These are phyloP conservation scores for Spondyliosoma cantharus DNA, from an alignment of 2,797 vertebrate species.

Conservation along the genomic window DNA sequence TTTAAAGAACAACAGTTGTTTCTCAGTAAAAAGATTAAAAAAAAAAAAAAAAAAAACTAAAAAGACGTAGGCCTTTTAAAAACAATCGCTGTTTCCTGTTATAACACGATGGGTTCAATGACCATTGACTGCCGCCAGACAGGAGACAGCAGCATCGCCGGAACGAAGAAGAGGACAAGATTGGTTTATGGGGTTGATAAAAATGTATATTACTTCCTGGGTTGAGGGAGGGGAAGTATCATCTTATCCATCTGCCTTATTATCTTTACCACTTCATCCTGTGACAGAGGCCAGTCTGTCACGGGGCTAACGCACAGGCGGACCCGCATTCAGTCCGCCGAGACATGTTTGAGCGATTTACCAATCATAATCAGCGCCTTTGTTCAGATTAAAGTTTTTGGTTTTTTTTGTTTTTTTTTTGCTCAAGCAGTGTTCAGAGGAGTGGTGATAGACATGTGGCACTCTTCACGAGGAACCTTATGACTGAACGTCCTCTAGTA, in stretches of 20 bases:
- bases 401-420: too few relatives aligned
- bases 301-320: not conserved
- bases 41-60: not conserved
- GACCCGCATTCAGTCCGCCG: not conserved
- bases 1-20: not conserved
- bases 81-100: not conserved
- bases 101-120: not conserved
- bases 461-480: not conserved
- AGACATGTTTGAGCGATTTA: not conserved
- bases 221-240: not conserved
- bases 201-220: conserved; percentile 9
- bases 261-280: not conserved
- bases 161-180: not conserved
- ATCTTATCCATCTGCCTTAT: conserved; percentile 12
- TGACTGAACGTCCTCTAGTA: too few relatives aligned
- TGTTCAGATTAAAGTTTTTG: not conserved
- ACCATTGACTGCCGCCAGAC: not conserved
- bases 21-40: not conserved
- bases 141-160: not conserved
- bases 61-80: not conserved
- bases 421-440: not conserved
- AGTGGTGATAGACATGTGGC: not conserved
- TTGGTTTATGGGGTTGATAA: not conserved
- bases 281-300: not conserved
- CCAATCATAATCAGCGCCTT: not conserved